A percentile compares a stretch with the other conserved stretches of the same genome.
These are phyloP conservation scores for Rattus norvegicus DNA, from an alignment of 2,113 vertebrate species.

Conservation along the genomic window DNA sequence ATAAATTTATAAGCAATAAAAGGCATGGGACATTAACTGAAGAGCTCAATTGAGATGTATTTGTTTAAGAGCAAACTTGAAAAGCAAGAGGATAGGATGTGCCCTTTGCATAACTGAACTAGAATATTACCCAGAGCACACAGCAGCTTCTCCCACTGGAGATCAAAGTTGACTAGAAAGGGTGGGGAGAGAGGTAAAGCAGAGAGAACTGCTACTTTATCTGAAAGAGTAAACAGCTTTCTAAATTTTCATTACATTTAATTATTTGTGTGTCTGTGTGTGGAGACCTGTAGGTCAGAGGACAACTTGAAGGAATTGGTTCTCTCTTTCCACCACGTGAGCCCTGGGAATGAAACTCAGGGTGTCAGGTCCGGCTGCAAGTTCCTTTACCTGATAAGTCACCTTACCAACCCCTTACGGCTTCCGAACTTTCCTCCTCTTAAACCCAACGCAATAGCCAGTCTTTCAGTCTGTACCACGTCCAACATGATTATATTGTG, in stretches of 20 bases:
- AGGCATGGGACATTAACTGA: not conserved
- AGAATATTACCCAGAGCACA: not conserved
- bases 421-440: not conserved
- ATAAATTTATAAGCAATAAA: slow-evolving; percentile 5
- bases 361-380: not conserved
- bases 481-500: not conserved
- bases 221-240: not conserved
- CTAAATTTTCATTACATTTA: not conserved
- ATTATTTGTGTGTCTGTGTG: not conserved
- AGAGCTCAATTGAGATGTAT: not conserved
- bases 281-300: not conserved
- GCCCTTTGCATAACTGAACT: not conserved
- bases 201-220: not conserved
- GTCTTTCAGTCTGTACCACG: not conserved
- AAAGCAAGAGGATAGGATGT: not conserved
- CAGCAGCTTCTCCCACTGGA: not conserved
- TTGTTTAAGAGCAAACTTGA: not conserved
- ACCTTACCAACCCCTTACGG: not conserved
- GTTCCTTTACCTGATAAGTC: not conserved
- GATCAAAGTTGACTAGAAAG: not conserved
- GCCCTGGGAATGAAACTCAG: not conserved
- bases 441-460: not conserved
- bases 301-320: not conserved
- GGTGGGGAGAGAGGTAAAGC: fast-evolving
- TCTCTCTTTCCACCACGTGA: not conserved